These are phyloP conservation scores for Labroides dimidiatus DNA, from an alignment of 2,797 vertebrate genomes.

Conservation along the genomic window DNA sequence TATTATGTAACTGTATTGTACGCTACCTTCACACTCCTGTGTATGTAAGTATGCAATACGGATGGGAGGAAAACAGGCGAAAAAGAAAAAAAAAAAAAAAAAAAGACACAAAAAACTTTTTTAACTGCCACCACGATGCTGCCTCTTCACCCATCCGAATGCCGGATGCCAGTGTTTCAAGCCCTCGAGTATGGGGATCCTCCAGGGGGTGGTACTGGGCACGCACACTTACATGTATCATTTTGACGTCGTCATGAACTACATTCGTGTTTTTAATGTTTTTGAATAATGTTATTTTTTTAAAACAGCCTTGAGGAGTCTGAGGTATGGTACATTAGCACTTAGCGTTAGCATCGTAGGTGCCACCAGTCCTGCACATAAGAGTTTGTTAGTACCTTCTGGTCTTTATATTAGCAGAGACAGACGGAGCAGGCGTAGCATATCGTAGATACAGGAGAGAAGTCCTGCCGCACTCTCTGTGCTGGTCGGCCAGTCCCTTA, in stretches of 20 bases:
- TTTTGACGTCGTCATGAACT: constrained; percentile 74
- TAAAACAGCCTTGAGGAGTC: constrained; percentile 75
- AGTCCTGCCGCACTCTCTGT: constrained; percentile 62
- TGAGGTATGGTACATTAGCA: constrained; percentile 86
- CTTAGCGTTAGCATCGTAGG: constrained; percentile 86
- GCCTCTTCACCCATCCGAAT: constrained; percentile 78
- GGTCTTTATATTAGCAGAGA: constrained; percentile 66
- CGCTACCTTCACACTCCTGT: constrained; percentile 81
- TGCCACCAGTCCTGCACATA: constrained; percentile 75
- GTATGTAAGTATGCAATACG: constrained; percentile 86
- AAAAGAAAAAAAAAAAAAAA: constrained; percentile 59
- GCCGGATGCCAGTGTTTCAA: constrained; percentile 73
- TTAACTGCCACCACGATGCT: constrained; percentile 81
- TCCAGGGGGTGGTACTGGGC: constrained; percentile 63
- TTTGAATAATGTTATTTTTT: constrained; percentile 71
- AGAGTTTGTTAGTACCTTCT: constrained; percentile 69
- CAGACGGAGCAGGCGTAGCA: constrained; percentile 77
- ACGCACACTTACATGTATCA: constrained; percentile 73
- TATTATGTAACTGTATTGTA: constrained; percentile 80
- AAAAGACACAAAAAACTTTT: constrained; percentile 55
- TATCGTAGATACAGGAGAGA: constrained; percentile 70
- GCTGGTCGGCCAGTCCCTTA: constrained; percentile 74
- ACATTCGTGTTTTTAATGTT: constrained; percentile 76
- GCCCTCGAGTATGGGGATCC: constrained; percentile 53
- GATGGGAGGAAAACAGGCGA: constrained; percentile 75